Conservation (phyloP, 2,888 invertebrate genomes). For the Dicyrtomina minuta region DNA sequence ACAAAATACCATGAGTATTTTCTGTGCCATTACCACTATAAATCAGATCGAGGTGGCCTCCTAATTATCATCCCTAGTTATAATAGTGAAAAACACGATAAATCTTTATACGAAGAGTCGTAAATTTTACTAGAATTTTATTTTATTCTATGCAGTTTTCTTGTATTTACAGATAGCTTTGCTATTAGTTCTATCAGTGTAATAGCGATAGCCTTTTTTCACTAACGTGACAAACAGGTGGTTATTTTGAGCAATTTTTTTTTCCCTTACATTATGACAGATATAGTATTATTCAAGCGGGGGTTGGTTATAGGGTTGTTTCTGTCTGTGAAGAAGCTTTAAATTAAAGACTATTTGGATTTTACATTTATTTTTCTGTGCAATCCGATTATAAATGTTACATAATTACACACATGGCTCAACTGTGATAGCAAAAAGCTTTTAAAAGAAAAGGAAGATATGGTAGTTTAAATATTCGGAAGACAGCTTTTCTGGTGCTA, state of each 20-base stretch:
- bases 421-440: too few relatives aligned
- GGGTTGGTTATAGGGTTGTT: too few relatives aligned
- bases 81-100: slow-evolving; percentile 33
- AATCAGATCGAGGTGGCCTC: slow-evolving; percentile 52
- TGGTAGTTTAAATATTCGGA: too few relatives aligned
- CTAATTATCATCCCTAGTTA: slow-evolving; percentile 32
- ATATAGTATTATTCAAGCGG: too few relatives aligned
- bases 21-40: slow-evolving; percentile 39
- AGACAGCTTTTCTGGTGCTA: too few relatives aligned
- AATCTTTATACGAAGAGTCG: slow-evolving; percentile 28
- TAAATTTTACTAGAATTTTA: slow-evolving; percentile 17
- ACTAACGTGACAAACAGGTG: background rate
- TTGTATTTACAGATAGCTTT: background rate
- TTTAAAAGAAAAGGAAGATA: too few relatives aligned
- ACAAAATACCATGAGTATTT: slow-evolving; percentile 22
- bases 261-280: background rate
- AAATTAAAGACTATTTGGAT: too few relatives aligned
- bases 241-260: background rate
- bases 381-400: too few relatives aligned
- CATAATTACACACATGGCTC: too few relatives aligned
- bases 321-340: too few relatives aligned
- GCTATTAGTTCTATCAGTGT: too few relatives aligned
- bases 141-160: background rate
- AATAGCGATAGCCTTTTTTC: background rate
- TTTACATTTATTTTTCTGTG: too few relatives aligned